These are phyloP conservation scores for Scolopax rusticola DNA, from an alignment of 2,797 vertebrate species.

Conservation along the genomic window DNA sequence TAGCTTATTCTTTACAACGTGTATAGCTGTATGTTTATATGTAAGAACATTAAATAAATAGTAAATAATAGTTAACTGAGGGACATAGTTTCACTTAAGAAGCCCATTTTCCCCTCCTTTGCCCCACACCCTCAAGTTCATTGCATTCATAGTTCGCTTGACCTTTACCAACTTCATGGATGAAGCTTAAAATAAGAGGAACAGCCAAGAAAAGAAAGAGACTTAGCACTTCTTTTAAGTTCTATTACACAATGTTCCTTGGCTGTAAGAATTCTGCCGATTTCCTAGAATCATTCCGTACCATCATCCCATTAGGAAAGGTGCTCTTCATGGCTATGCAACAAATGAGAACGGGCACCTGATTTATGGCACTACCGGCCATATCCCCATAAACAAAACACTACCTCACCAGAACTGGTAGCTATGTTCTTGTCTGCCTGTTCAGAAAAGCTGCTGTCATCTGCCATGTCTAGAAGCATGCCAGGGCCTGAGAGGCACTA, in stretches of 20 bases:
- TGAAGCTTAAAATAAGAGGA: accelerated
- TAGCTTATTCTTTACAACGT: neutral
- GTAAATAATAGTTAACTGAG: neutral
- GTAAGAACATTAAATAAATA: neutral
- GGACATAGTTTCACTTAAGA: neutral
- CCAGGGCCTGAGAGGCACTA: neutral
- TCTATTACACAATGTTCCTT: neutral
- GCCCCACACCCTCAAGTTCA: neutral
- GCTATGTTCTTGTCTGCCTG: neutral
- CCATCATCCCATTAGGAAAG: neutral
- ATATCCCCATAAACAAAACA: neutral
- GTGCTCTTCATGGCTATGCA: neutral
- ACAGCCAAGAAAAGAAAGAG: neutral
- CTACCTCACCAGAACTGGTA: neutral
- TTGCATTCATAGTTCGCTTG: neutral
- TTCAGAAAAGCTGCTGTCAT: neutral
- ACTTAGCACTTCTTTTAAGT: neutral
- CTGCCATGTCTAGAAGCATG: neutral
- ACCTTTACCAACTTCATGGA: too few species aligned
- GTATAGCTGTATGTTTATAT: neutral
- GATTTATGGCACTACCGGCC: too few species aligned
- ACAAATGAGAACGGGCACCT: neutral
- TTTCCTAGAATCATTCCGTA: too few species aligned
- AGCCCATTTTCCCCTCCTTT: neutral
- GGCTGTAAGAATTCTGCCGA: neutral